Percentiles rank a stretch among this genome's conserved stretches.
These are phyloP conservation scores for Pristis pectinata DNA, from an alignment of 2,797 vertebrate species.

Conservation along the genomic window DNA sequence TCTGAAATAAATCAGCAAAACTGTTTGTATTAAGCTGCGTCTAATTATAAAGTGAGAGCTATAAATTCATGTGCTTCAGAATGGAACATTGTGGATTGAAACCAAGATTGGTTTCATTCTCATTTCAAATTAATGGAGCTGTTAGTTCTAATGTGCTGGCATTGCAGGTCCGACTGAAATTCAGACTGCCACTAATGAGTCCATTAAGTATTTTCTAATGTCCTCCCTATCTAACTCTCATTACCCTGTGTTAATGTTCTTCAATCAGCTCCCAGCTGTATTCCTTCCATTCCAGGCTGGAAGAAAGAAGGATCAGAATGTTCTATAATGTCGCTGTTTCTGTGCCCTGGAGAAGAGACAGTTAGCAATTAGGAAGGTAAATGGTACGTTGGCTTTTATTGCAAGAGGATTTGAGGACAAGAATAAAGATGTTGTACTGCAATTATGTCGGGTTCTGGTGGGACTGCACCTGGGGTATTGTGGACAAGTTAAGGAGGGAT, in stretches of 20 bases:
- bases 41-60: background rate
- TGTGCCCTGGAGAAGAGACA: background rate
- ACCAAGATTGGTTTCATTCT: slow-evolving; percentile 26
- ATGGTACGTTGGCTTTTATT: too few relatives aligned
- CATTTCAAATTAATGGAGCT: slow-evolving; percentile 29
- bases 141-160: background rate
- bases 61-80: background rate
- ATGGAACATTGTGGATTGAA: background rate
- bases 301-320: background rate
- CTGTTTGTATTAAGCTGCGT: background rate
- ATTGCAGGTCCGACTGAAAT: background rate
- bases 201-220: background rate
- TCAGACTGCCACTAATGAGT: background rate
- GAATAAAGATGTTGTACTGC: too few relatives aligned
- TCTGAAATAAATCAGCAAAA: background rate
- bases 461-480: too few relatives aligned
- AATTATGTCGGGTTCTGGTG: too few relatives aligned
- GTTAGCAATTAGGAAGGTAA: too few relatives aligned
- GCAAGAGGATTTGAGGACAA: too few relatives aligned
- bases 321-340: background rate
- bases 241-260: background rate
- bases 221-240: background rate
- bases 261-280: background rate
- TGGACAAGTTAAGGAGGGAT: too few relatives aligned
- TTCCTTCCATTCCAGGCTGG: background rate